These are phyloP conservation scores for Dryoscopus gambensis DNA, from an alignment of 2,113 vertebrate species.

Conservation along the genomic window DNA sequence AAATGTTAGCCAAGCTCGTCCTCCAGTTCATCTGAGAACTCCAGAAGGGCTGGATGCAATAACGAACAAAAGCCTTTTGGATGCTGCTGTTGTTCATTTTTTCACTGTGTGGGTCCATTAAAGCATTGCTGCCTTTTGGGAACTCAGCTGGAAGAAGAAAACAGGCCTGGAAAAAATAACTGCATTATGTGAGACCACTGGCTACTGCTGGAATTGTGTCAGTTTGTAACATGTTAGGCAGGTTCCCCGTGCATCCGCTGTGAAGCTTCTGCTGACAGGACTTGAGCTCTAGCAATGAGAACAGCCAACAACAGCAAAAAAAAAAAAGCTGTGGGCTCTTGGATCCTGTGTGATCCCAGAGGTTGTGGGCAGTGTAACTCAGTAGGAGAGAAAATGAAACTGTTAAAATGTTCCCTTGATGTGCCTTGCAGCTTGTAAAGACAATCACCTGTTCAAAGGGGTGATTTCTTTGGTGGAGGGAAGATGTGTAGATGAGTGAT, in stretches of 20 bases:
- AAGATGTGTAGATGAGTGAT: not conserved
- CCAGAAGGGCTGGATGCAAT: constrained; percentile 34
- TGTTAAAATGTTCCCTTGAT: not conserved
- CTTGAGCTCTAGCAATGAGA: not conserved
- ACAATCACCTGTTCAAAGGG: not conserved
- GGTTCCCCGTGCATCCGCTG: not conserved
- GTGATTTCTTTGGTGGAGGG: not conserved
- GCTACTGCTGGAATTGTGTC: constrained; percentile 23
- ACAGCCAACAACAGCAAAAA: not conserved
- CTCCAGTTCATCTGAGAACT: not conserved
- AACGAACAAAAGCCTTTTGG: constrained; percentile 22
- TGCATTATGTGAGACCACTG: constrained; percentile 28
- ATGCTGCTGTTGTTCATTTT: constrained; percentile 41
- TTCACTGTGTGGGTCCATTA: constrained; percentile 39
- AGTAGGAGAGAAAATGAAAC: not conserved
- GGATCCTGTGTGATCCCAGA: not conserved
- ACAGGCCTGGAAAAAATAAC: constrained; percentile 44
- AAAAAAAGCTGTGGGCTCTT: not conserved
- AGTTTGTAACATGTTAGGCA: constrained; percentile 3
- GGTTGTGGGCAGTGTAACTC: not conserved
- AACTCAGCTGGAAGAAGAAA: constrained; percentile 61
- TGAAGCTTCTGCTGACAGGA: constrained; percentile 31
- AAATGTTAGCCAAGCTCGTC: not conserved
- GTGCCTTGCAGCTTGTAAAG: not conserved
- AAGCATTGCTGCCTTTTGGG: constrained; percentile 36